Base-by-base conservation (phyloP, 1,140 invertebrate genomes). In the Eciton burchellii region DNA sequence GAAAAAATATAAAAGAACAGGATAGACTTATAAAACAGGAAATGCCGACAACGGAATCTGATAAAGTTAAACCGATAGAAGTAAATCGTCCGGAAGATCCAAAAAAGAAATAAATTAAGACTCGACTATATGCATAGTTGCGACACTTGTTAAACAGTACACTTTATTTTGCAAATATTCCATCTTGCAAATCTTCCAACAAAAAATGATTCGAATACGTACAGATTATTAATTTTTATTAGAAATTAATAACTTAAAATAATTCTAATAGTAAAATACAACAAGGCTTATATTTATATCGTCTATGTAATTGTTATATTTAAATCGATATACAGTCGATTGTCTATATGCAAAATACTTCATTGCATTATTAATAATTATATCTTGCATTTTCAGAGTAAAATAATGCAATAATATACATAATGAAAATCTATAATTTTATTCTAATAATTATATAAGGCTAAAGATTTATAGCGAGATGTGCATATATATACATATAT, bases 1-100 rank as follows among this genome's bases (percentile, higher is more conserved):
- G 47, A 47, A 84, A 45, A 45, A 82, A 63, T 14, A 0, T 52
- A 26, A 87, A 81, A 62, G 63, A 86, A 5, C 47, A 74, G 6
- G 49, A 71, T 11, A 45, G 63, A 19, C 16, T 79, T 5, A 8
- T 9, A 1, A 86, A 81, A 54, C 52, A 71, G 24, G 70, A 26
- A 59, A 21, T 1, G 16, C 45, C 19, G 1, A 54, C 66, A 43
- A 24, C 45, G 29, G 35, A 71, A 24, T 5, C 63, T 43, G 26
- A 41, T 19, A 84, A 82, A 65, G 41, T 43, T 16, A 77, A 87
- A 4, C 8, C 57, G 35, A n/a, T 41, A 3, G 49, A 84, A 41
- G 74, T 70, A 24, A 66, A 52, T 2, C 26, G 43, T 68, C 45
- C 26, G 26, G 79, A 49, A 45, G 35, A 57, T 79, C 12, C 56